Percentiles rank a stretch among this genome's conserved stretches.
phyloP scores from a whole-genome alignment of 2,113 vertebrate species.

The Cyphomyrus plagiostoma region DNA sequence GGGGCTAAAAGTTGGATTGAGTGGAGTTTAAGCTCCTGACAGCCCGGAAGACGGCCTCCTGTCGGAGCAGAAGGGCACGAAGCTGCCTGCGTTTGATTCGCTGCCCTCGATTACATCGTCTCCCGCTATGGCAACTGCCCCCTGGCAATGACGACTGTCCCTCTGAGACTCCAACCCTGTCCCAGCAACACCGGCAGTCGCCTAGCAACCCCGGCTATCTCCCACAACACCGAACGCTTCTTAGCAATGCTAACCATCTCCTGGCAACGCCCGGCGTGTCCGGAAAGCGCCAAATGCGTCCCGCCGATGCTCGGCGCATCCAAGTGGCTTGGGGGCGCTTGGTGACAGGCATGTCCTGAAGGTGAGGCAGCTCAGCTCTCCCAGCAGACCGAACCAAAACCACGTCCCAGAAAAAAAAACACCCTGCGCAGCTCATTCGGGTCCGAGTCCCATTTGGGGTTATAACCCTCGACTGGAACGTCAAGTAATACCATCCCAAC shows the following conservation, averaged over 20 bases:
- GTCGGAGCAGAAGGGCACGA: not conserved
- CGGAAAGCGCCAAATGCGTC: constrained; percentile 13
- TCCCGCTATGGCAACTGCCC: constrained; percentile 37
- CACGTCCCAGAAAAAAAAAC: not conserved
- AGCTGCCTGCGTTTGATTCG: constrained; percentile 7
- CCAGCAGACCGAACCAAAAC: not conserved
- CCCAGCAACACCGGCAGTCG: constrained; percentile 47
- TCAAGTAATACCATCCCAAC: constrained; percentile 20
- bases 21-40: not conserved
- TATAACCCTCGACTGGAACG: constrained; percentile 18
- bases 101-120: constrained; percentile 26
- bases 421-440: not conserved
- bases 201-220: constrained; percentile 41
- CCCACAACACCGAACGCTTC: constrained; percentile 10
- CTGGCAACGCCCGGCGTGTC: not conserved
- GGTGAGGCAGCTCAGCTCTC: not conserved
- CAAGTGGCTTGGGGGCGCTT: not conserved
- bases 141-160: constrained; percentile 33
- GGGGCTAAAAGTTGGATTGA: not conserved
- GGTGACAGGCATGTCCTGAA: not conserved
- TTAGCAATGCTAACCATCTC: constrained; percentile 17
- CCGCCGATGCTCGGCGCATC: not conserved
- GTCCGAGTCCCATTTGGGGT: constrained; percentile 17
- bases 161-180: constrained; percentile 39
- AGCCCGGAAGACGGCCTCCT: not conserved